These are phyloP conservation scores for Muraenolepis orangiensis DNA, from an alignment of 2,797 vertebrate genomes.

Conservation along the genomic window DNA sequence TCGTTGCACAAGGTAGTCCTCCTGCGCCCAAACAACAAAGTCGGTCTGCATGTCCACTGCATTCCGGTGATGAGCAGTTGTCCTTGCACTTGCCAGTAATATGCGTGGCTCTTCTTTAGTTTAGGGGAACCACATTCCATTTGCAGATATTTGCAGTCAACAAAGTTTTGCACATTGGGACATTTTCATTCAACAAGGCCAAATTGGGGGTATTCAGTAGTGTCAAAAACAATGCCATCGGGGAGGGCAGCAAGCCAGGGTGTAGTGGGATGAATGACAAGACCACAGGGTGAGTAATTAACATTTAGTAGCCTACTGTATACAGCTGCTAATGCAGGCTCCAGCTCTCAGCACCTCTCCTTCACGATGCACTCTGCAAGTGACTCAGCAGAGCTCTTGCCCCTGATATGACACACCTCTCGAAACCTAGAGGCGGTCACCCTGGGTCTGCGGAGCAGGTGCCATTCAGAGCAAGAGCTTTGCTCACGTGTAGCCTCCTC, in stretches of 20 bases:
- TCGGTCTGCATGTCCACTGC: too few relatives aligned
- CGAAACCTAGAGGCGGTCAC: too few relatives aligned
- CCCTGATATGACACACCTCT: too few relatives aligned
- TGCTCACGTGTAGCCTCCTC: too few relatives aligned
- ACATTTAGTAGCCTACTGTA: conserved; percentile 9
- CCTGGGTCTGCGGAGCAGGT: neutral
- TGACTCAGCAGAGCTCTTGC: neutral
- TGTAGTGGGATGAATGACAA: neutral
- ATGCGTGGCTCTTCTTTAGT: too few relatives aligned
- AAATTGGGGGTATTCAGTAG: conserved; percentile 13
- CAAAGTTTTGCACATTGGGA: too few relatives aligned
- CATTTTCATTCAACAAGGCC: conserved; percentile 4
- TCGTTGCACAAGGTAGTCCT: too few relatives aligned
- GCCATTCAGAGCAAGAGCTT: neutral
- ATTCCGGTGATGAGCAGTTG: neutral
- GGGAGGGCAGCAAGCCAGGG: conserved; percentile 11
- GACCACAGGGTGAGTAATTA: neutral
- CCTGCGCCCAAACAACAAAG: too few relatives aligned
- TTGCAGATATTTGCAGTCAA: too few relatives aligned
- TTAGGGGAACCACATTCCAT: too few relatives aligned
- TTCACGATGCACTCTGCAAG: neutral
- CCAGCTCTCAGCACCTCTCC: conserved; percentile 5
- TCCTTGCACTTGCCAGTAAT: neutral
- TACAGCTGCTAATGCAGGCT: neutral
- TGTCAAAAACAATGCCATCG: conserved; percentile 11